Evolutionary conservation across 2,113 vertebrate species (phyloP).

Genomic region (Xiphias gladius): DNA sequence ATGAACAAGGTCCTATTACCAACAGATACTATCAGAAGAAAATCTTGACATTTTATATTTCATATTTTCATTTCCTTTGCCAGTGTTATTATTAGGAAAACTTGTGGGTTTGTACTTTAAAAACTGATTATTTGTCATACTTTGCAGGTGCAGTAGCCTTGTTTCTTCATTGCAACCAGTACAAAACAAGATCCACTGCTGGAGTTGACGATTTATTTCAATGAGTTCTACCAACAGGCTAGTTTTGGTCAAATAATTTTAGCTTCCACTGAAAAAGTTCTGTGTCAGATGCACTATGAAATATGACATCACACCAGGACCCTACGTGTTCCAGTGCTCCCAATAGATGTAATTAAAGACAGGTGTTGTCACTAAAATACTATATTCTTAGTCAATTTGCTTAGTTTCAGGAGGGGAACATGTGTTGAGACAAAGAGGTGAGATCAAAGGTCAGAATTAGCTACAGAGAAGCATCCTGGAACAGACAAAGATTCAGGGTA

Average conservation of each 20-base stretch:
- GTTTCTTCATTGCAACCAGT: not conserved
- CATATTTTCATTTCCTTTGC: not conserved
- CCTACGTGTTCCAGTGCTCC: too few relatives aligned
- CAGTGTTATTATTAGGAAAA: not conserved
- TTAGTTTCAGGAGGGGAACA: too few relatives aligned
- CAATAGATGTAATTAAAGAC: too few relatives aligned
- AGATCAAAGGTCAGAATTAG: too few relatives aligned
- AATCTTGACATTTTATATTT: not conserved
- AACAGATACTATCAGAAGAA: not conserved
- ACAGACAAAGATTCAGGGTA: too few relatives aligned
- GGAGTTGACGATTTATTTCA: slow-evolving; percentile 25
- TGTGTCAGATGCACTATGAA: not conserved
- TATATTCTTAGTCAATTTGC: too few relatives aligned
- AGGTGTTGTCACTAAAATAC: too few relatives aligned
- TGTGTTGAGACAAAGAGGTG: too few relatives aligned
- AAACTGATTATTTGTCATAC: not conserved
- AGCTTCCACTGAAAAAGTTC: not conserved
- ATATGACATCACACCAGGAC: not conserved
- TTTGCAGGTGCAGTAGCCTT: slow-evolving; percentile 6
- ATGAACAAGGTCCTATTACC: not conserved
- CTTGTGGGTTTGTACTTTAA: not conserved
- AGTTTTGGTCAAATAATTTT: not conserved
- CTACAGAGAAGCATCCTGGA: too few relatives aligned
- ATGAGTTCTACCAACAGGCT: not conserved
- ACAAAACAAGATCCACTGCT: slow-evolving; percentile 1